phyloP scores from a whole-genome alignment of 2,113 vertebrate species.

The Gymnarchus niloticus region DNA sequence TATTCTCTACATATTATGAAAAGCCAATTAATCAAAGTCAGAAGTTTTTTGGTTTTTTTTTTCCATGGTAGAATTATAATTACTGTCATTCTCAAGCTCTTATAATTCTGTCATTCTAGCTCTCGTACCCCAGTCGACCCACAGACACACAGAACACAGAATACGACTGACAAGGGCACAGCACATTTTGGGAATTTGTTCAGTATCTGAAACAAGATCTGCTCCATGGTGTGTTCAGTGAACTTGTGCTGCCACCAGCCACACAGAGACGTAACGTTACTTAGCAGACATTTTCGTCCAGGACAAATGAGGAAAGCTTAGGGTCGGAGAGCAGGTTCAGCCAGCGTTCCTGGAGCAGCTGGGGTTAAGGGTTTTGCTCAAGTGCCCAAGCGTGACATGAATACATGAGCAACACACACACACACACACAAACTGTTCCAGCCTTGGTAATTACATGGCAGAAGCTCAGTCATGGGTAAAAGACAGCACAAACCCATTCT shows the following conservation, averaged over 20 bases:
- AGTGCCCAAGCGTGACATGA: too few species aligned
- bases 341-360: too few species aligned
- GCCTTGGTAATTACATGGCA: constrained; percentile 12
- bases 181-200: not conserved
- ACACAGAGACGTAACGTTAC: not conserved
- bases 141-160: not conserved
- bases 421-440: not conserved
- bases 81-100: not conserved
- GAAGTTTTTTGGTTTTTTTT: not conserved
- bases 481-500: not conserved
- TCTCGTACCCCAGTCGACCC: not conserved
- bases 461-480: not conserved
- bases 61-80: not conserved
- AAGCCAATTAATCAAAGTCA: constrained; percentile 17
- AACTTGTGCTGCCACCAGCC: not conserved
- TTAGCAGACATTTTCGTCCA: not conserved
- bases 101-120: not conserved
- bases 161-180: not conserved
- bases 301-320: too few species aligned
- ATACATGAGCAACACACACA: not conserved
- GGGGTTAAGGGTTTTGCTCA: too few species aligned
- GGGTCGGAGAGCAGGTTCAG: too few species aligned
- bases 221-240: not conserved
- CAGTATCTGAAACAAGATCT: not conserved
- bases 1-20: not conserved